Evolutionary conservation across 2,797 vertebrate species (phyloP).

Genomic region (Macroramphosus scolopax): DNA sequence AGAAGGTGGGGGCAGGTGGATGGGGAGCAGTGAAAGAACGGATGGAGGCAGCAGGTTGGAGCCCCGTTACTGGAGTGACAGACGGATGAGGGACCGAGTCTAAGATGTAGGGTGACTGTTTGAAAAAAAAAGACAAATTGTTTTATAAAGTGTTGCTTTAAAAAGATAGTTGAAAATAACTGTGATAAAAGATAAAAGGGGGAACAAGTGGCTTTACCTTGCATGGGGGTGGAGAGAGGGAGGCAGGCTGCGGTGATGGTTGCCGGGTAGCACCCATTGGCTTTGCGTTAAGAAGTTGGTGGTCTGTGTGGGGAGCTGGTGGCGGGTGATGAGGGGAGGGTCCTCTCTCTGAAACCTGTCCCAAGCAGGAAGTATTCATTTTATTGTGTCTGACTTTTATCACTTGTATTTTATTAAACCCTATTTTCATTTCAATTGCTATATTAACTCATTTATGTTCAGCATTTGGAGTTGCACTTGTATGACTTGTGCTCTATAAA

Average conservation of each 20-base stretch:
- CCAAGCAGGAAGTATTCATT: too few species aligned
- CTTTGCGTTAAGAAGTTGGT: constrained; percentile 20
- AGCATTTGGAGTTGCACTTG: too few species aligned
- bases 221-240: constrained; percentile 70
- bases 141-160: constrained; percentile 9
- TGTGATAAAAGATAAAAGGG: background rate
- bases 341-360: constrained; percentile 20
- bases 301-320: constrained; percentile 33
- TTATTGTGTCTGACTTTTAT: too few species aligned
- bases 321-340: constrained; percentile 47
- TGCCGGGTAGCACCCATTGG: constrained; percentile 25
- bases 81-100: constrained; percentile 33
- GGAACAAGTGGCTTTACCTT: constrained; percentile 64
- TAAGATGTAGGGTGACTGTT: constrained; percentile 61
- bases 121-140: constrained; percentile 37
- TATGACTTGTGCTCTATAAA: too few species aligned
- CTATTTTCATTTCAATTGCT: too few species aligned
- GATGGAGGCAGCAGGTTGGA: constrained; percentile 34
- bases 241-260: constrained; percentile 30
- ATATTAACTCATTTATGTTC: too few species aligned
- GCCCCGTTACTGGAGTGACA: too few species aligned
- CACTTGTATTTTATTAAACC: too few species aligned
- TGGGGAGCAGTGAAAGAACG: constrained; percentile 34
- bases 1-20: constrained; percentile 24
- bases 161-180: too few species aligned